These are phyloP conservation scores for Chrysocyon brachyurus DNA, from an alignment of 2,797 vertebrate genomes.

Conservation along the genomic window DNA sequence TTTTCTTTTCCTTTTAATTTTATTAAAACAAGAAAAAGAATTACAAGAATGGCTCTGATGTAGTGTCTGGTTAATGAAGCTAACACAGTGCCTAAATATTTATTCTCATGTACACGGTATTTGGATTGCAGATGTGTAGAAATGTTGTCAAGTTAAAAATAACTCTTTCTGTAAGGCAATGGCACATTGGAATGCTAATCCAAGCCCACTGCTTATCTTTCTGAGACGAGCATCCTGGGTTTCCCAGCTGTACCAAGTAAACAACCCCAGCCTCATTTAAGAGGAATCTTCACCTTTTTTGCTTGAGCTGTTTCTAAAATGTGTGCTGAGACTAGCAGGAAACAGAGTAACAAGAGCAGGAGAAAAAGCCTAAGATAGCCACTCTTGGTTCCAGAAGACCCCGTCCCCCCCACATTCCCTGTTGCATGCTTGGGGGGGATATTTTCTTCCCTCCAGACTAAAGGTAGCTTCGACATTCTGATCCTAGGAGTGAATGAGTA, in stretches of 20 bases:
- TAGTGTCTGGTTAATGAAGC: neutral
- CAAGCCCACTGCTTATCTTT: neutral
- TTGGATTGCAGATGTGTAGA: conserved; percentile 65
- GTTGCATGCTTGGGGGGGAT: neutral
- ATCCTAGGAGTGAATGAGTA: conserved; percentile 5
- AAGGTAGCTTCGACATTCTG: neutral
- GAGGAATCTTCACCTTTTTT: neutral
- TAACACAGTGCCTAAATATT: conserved; percentile 58
- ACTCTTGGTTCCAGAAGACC: neutral
- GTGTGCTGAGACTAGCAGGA: neutral
- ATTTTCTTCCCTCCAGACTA: neutral
- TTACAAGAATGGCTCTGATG: neutral
- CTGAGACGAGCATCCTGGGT: neutral
- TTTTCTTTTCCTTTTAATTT: neutral
- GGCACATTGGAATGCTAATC: conserved; percentile 12
- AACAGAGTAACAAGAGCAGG: neutral
- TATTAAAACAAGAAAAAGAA: conserved; percentile 71
- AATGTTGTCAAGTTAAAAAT: conserved; percentile 29
- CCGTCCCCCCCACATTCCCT: neutral
- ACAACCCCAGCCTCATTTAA: neutral
- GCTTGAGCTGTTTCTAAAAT: neutral
- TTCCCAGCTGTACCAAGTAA: neutral
- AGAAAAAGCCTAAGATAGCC: neutral
- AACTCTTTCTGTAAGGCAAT: neutral
- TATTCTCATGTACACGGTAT: conserved; percentile 18